Base-by-base conservation (phyloP, 2,113 vertebrate species). In the Clarias macrocephalus region DNA sequence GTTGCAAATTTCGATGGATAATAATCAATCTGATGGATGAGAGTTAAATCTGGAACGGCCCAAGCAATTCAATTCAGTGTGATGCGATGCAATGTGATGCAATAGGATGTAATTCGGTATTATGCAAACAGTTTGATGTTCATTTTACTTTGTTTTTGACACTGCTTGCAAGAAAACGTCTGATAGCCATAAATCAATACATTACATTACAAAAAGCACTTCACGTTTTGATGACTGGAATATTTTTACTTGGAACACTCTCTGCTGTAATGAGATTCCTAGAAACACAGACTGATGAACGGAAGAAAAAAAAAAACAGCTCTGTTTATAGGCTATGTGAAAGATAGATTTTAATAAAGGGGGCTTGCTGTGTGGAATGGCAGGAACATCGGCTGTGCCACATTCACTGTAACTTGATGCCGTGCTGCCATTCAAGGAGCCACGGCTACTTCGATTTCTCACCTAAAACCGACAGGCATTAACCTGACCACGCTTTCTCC, bases 41-140 rank as follows among this genome's bases (percentile, higher is more conserved):
- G 42, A 25, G 79, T 23, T 42, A 42, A 81, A 62, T 60, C 57
- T 42, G 57, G 19, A 81, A 62, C 57, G 37, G 57, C 79, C 79
- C 57, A 62, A 42, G 57, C 79, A 37, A 62, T 81, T 81, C 57
- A 62, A 42, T 42, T 81, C 59, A 18, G 16, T 8, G 75, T 62
- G 79, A 81, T 62, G 79, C 33, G 30, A 62, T 11, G 6, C 79
- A 62, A 62, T 37, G 62, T 81, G 79, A 81, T 81, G 79, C 79
- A 81, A 81, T 62, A 25, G 79, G 57, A 81, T 81, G 79, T 81
- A 81, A 81, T 62, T 81, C 57, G 7, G 57, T 15, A 81, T 81
- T 81, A 81, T 62, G 57, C 79, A 62, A 81, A 81, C 79, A 81
- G 57, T 62, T 25, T 81, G 79, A 81, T 81, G 57, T 81, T 81